Evolutionary conservation across 2,113 vertebrate genomes (phyloP), one percentile per base, ranked within the genome.

Genomic region (Procavia capensis): DNA sequence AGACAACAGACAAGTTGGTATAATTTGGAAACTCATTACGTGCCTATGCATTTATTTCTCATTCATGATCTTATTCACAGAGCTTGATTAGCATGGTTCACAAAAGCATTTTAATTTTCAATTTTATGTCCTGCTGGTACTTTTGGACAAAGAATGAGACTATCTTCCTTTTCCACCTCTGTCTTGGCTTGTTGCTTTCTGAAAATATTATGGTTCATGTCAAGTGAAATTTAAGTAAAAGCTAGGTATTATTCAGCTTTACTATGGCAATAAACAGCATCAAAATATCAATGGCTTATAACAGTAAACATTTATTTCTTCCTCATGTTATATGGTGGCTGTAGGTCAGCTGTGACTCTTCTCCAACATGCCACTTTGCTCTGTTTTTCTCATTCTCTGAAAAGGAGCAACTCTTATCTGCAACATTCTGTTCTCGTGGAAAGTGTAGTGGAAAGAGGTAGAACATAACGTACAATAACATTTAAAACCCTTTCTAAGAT

Each of bases 51-150:
- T 91, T 90, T 66, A 59, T 59, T 59, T 59, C 17, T 22, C 50
- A 85, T 68, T 94, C 81, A 79, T 68, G 78, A 76, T 92, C 22
- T 82, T 36, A 91, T 80, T 43, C 10, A 76, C 34, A 85, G 20
- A 41, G 9, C 9, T 89, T n/a, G 59, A 83, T 94, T 72, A 86
- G 22, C 61, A 83, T 86, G 43, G 9, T 59, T 86, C 75, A 43
- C 31, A 61, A 57, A 50, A 6, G 7, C 27, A 78, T 80, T 70
- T 82, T 90, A 92, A 95, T 47, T 95, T 82, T 90, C 9, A 34
- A 63, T 76, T 96, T 96, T 94, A 43, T 94, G 43, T 31, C 64
- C 85, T 79, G 5, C 22, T 85, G 43, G n/a, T 78, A 75, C 34
- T 87, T 86, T 87, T 36, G 7, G 34, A 79, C 74, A 29, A 81